These are phyloP conservation scores for Chaunax sp. DNA, from an alignment of 2,797 vertebrate species.

Conservation along the genomic window DNA sequence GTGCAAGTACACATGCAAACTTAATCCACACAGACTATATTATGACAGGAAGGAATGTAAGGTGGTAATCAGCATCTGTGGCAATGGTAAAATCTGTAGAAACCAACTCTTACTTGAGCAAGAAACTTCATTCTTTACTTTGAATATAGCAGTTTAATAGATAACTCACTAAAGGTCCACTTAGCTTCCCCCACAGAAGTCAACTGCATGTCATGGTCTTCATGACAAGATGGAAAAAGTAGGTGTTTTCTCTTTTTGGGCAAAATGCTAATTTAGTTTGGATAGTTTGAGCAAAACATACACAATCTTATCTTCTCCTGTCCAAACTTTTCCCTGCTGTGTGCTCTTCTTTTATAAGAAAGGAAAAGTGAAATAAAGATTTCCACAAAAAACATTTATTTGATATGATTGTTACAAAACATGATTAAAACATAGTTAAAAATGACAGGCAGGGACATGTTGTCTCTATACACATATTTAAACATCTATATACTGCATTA, in stretches of 20 bases:
- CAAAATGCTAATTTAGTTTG: not conserved
- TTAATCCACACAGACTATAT: slow-evolving; percentile 34
- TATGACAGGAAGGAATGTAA: not conserved
- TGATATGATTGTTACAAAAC: slow-evolving; percentile 33
- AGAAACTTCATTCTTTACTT: not conserved
- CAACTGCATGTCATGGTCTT: not conserved
- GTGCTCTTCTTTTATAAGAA: not conserved
- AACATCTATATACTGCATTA: not conserved
- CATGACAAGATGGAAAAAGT: not conserved
- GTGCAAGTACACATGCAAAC: slow-evolving; percentile 40
- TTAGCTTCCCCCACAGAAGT: not conserved
- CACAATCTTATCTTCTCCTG: not conserved
- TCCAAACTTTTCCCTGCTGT: not conserved
- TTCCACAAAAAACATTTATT: slow-evolving; percentile 59
- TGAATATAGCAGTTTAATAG: not conserved
- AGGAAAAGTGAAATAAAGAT: not conserved
- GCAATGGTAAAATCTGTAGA: not conserved
- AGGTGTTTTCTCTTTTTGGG: not conserved
- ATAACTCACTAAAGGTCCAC: not conserved
- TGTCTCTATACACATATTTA: not conserved
- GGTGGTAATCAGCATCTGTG: not conserved
- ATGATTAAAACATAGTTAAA: slow-evolving; percentile 27
- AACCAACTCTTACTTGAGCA: not conserved
- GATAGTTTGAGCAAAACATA: not conserved
- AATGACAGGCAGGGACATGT: rapidly evolving